Conservation (phyloP, 2,113 vertebrate species). For the Nannobrachium achirus region DNA sequence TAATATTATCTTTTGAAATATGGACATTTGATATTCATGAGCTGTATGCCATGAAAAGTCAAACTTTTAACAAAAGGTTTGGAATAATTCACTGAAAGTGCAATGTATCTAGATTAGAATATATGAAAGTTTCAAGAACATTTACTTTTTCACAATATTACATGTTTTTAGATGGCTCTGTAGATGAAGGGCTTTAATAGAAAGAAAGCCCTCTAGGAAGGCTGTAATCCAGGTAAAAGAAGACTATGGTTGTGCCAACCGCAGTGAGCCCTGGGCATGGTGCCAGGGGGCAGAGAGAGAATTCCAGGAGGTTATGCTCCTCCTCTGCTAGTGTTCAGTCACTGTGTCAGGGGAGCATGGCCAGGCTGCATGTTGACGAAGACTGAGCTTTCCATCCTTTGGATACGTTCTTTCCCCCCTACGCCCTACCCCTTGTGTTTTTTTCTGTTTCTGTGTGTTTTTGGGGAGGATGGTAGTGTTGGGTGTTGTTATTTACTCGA, state of each 20-base stretch:
- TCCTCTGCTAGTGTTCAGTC: constrained; percentile 64
- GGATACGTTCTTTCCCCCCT: not conserved
- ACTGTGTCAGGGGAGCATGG: constrained; percentile 55
- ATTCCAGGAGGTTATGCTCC: constrained; percentile 40
- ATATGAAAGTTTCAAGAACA: too few relatives aligned
- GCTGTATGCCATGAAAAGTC: too few relatives aligned
- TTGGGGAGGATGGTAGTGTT: not conserved
- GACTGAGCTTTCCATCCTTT: not conserved
- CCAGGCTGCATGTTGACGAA: not conserved
- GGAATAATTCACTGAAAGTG: too few relatives aligned
- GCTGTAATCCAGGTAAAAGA: constrained; percentile 35
- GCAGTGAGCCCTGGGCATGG: constrained; percentile 19
- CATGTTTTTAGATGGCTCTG: too few relatives aligned
- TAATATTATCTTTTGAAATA: too few relatives aligned
- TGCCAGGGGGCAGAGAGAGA: constrained; percentile 23
- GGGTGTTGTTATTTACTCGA: constrained; percentile 8
- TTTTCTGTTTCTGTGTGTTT: not conserved
- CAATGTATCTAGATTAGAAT: not conserved
- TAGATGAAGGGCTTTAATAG: constrained; percentile 3
- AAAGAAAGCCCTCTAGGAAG: not conserved
- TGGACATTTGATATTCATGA: too few relatives aligned
- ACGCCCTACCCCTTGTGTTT: not conserved
- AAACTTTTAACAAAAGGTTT: too few relatives aligned
- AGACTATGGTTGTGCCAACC: constrained; percentile 19
- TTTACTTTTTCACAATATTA: too few relatives aligned